phyloP scores from a whole-genome alignment of 2,113 vertebrate genomes.

The Saccopteryx bilineata region DNA sequence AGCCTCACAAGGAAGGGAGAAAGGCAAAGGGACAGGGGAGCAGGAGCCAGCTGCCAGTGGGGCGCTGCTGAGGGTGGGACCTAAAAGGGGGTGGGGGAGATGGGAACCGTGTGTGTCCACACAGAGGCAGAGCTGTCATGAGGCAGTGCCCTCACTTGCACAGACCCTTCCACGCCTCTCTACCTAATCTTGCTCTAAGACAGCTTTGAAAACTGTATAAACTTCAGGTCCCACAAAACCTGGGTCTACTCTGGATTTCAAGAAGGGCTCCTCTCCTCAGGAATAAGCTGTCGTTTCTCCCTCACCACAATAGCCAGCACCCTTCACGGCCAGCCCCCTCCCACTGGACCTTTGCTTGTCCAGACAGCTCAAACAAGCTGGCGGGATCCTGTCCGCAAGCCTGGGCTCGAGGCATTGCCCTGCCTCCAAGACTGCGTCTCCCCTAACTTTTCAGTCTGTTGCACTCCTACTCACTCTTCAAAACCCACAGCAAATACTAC shows the following conservation, averaged over 20 bases:
- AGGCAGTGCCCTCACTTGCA: neutral
- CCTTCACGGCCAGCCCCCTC: neutral
- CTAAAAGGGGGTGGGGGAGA: neutral
- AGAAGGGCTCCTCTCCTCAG: neutral
- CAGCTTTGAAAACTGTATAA: neutral
- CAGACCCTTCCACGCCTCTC: neutral
- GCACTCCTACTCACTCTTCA: neutral
- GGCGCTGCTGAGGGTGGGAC: neutral
- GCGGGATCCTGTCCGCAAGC: neutral
- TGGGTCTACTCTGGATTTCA: neutral
- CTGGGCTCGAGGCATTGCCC: neutral
- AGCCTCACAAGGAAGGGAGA: neutral
- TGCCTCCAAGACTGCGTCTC: neutral
- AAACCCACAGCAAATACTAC: neutral
- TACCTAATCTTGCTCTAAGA: slow-evolving; percentile 23
- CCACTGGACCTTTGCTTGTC: neutral
- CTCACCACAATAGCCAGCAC: fast-evolving
- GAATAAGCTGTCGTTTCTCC: neutral
- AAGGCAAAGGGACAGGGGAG: neutral
- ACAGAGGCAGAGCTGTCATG: fast-evolving
- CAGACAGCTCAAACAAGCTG: neutral
- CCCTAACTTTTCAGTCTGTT: neutral
- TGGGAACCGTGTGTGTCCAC: fast-evolving
- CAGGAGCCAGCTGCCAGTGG: neutral
- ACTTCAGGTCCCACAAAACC: neutral